Conservation (phyloP, 1,140 invertebrate genomes). For the Anadara kagoshimensis region DNA sequence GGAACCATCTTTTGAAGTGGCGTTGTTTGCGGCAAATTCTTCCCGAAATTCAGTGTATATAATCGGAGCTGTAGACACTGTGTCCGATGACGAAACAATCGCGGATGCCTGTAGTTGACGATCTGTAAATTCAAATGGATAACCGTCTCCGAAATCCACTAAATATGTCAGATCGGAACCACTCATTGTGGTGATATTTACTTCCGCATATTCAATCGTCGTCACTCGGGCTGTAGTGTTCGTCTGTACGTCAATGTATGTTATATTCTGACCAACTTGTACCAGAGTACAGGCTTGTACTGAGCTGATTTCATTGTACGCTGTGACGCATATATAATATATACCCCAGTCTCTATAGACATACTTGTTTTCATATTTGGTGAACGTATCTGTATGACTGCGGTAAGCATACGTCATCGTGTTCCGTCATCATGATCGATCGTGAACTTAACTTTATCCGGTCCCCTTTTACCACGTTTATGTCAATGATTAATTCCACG, state of each 20-base stretch:
- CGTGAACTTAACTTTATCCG: constrained; percentile 51
- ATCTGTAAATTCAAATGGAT: constrained; percentile 49
- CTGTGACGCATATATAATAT: constrained; percentile 60
- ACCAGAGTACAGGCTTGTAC: constrained; percentile 46
- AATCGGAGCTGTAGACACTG: too few species aligned
- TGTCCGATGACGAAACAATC: too few species aligned
- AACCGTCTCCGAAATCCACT: constrained; percentile 62
- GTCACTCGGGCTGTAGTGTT: constrained; percentile 45
- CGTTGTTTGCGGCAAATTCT: too few species aligned
- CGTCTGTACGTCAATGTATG: constrained; percentile 62
- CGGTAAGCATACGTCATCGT: constrained; percentile 23
- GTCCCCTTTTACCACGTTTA: constrained; percentile 51
- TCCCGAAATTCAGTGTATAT: too few species aligned
- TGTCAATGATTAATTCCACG: constrained; percentile 47
- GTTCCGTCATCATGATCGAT: constrained; percentile 60
- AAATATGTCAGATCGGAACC: constrained; percentile 63
- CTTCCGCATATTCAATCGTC: constrained; percentile 37
- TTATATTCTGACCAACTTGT: constrained; percentile 69
- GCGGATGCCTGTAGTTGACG: constrained; percentile 17
- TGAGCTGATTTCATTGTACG: constrained; percentile 62
- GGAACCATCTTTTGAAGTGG: too few species aligned
- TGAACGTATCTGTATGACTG: constrained; percentile 41
- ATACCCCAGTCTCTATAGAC: constrained; percentile 66
- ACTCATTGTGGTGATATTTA: constrained; percentile 53
- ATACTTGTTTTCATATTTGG: constrained; percentile 46